phyloP scores from a whole-genome alignment of 2,888 invertebrate genomes.

The Nycteola revayana region DNA sequence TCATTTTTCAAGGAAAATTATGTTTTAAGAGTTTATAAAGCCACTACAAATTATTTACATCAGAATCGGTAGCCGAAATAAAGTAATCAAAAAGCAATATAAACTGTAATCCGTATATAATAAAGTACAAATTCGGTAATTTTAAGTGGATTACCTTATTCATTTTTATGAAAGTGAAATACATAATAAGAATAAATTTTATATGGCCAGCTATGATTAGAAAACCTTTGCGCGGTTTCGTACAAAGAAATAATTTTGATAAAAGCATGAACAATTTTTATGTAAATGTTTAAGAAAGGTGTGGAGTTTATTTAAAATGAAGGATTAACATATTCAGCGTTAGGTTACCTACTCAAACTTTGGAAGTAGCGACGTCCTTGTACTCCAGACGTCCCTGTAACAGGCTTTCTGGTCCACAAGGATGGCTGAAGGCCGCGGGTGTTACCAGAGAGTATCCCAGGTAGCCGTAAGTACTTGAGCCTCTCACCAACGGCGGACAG shows the following conservation, averaged over 20 bases:
- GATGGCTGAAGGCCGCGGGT: too few relatives aligned
- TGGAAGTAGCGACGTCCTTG: too few relatives aligned
- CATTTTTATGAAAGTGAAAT: conserved; percentile 11
- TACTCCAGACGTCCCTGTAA: too few relatives aligned
- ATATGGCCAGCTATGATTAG: conserved; percentile 10
- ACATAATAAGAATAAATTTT: conserved; percentile 13
- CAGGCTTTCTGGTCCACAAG: too few relatives aligned
- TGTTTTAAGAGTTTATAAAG: conserved; percentile 16
- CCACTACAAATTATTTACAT: conserved; percentile 16
- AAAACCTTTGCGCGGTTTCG: conserved; percentile 7
- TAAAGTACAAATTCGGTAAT: conserved; percentile 10
- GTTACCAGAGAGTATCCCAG: too few relatives aligned
- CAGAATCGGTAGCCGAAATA: conserved; percentile 17
- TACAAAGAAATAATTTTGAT: conserved; percentile 16
- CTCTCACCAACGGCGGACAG: too few relatives aligned
- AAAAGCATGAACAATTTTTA: conserved; percentile 15
- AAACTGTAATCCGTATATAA: not conserved
- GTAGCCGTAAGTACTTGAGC: too few relatives aligned
- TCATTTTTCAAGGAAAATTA: conserved; percentile 16
- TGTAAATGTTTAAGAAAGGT: too few relatives aligned
- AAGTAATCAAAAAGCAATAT: conserved; percentile 5
- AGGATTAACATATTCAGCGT: too few relatives aligned
- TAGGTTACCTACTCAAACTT: too few relatives aligned
- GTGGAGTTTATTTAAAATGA: too few relatives aligned
- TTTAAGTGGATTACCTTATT: conserved; percentile 5